Percentiles rank a stretch among this genome's conserved stretches.
Evolutionary conservation across 2,797 vertebrate genomes (phyloP).

Genomic region (Poecile montanus): DNA sequence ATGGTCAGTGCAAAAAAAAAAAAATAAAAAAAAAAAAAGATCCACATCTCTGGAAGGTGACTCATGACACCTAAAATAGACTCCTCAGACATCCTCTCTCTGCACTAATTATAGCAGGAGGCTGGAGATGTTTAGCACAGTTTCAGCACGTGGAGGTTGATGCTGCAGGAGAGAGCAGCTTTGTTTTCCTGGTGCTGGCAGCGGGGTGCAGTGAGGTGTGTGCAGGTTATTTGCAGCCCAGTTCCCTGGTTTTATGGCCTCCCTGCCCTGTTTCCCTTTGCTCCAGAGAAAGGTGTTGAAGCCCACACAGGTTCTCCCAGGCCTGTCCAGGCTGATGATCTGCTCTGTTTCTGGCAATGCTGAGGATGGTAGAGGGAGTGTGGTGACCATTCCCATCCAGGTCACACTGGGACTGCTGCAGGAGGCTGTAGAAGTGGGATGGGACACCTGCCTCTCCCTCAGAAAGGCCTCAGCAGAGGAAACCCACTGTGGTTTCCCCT

Average conservation of each 20-base stretch:
- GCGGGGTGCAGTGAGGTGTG: rapidly evolving
- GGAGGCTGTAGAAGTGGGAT: background rate
- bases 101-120: slow-evolving; percentile 47
- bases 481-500: background rate
- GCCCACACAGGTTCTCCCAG: rapidly evolving
- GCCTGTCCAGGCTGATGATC: background rate
- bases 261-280: rapidly evolving
- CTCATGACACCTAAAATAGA: slow-evolving; percentile 53
- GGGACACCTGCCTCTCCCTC: background rate
- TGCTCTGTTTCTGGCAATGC: background rate
- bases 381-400: rapidly evolving
- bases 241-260: background rate
- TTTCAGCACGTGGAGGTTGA: background rate
- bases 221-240: background rate
- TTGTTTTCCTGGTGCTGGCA: background rate
- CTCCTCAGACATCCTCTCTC: slow-evolving; percentile 35
- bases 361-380: background rate
- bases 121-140: slow-evolving; percentile 13
- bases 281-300: background rate
- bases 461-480: background rate
- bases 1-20: slow-evolving; percentile 21
- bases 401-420: background rate
- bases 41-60: slow-evolving; percentile 17
- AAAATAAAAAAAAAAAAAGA: background rate
- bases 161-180: background rate